Conservation (phyloP, 2,113 vertebrate genomes). For the Colinus virginianus region DNA sequence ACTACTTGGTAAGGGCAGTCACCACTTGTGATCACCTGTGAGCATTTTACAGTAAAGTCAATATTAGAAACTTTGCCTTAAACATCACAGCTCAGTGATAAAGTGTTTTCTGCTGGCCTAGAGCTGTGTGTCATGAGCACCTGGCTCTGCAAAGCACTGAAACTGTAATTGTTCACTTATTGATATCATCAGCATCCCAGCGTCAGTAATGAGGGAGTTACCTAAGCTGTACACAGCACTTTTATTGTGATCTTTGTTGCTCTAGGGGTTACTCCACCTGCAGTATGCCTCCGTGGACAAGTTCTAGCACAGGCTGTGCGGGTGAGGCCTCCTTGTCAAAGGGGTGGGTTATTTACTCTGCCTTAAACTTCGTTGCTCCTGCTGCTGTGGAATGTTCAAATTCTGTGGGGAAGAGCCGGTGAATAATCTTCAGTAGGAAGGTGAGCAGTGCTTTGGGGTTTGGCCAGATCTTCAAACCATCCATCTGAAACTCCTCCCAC, state of each 20-base stretch:
- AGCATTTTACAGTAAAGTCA: not conserved
- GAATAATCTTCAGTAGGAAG: not conserved
- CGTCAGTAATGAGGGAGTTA: no score
- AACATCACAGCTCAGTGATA: not conserved
- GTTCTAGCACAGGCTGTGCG: not conserved
- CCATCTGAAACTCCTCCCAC: not conserved
- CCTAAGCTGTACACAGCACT: no score
- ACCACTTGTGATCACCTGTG: not conserved
- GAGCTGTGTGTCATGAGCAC: no score
- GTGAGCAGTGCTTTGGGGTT: not conserved
- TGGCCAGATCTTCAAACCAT: not conserved
- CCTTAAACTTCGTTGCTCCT: not conserved
- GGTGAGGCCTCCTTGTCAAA: not conserved
- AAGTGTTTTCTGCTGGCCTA: not conserved
- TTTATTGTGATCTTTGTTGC: no score
- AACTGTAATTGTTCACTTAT: no score
- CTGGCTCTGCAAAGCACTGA: no score
- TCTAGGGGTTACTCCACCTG: not conserved
- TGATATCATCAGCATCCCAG: no score
- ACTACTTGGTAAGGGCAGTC: slow-evolving; percentile 77
- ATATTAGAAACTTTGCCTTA: not conserved
- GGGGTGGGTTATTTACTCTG: not conserved
- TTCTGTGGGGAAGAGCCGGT: not conserved
- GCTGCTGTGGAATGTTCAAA: not conserved
- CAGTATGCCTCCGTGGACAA: not conserved